Base-by-base conservation (phyloP, 2,113 vertebrate genomes). In the Anser brachyrhynchus region DNA sequence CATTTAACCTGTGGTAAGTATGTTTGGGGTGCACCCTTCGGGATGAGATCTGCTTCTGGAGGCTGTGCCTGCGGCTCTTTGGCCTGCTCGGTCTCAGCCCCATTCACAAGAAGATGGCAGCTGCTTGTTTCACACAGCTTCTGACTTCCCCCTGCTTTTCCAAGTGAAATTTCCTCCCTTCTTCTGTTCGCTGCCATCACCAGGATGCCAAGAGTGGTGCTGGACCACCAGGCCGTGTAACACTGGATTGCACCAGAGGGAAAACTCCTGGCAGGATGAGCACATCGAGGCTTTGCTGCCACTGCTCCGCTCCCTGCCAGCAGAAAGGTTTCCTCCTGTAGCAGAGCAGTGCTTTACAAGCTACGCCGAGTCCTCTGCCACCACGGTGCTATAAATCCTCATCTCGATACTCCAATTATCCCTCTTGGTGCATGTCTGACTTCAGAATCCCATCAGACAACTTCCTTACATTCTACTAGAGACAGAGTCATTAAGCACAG, bases 381-480 rank as follows among this genome's bases (percentile, higher is more conserved):
- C 78, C 89, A 23, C 0, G 7, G 49, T 85, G 46, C 66, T 70
- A 91, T 81, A 87, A 81, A 93, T 85, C 58, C 74, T 96, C 75
- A n/a, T 66, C 71, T 77, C 0, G 2, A 51, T 93, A 81, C 76
- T 94, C 92, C 28, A 94, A 61, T 64, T 96, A 96, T 92, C 58
- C 29, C 51, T 91, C 67, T 62, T 7, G 6, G 64, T 78, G 35
- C 79, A 31, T 4, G 3, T 87, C 80, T 92, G 90, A 87, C 46
- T 92, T 37, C 70, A 92, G 76, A 84, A 62, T 85, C 89, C 67
- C 87, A 77, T 76, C 78, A 87, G 84, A 93, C 46, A 93, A 80
- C 67, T 92, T 80, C 78, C 95, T 95, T 93, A 89, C 89, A 93
- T 95, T 94, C 93, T 95, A 82, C 35, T 9, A 89, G 86, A 0